Base-by-base conservation (phyloP, 2,888 invertebrate species). In the Epirrhoe alternata region DNA sequence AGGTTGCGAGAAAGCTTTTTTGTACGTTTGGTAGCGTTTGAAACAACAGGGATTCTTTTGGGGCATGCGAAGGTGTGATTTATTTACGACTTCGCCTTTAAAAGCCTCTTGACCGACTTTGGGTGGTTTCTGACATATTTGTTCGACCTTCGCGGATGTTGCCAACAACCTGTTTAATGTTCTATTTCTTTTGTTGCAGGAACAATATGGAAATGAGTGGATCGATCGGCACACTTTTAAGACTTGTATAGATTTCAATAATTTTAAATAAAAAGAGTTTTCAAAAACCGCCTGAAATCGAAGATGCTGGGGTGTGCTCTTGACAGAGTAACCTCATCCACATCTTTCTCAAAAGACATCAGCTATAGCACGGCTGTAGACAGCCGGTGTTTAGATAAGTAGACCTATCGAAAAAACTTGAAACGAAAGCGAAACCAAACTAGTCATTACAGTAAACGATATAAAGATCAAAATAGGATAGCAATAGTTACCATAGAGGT, bases 301-400 rank as follows among this genome's bases (percentile, higher is more conserved):
- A 92, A 92, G 86, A 93, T 93, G 92, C 92, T 92, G 92, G 92
- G 92, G 92, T 88, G 88, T 88, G 90, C 86, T 91, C 85, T 83
- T 52, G 84, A 78, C 71, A 87, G 88, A 89, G 86, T 90, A 77
- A 82, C 88, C 88, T 90, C 87, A 83, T 85, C 86, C 73, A 78
- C 77, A 72, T 81, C 79, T 70, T 82, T 78, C 76, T 80, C 84
- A 64, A 86, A 83, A 79, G 79, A 83, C 78, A 83, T 86, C 78
- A 83, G 81, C 81, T 88, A 87, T 75, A 88, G 90, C 86, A 88
- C 92, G 88, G 90, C 92, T 87, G 86, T 85, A 81, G 91, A 93
- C 84, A 92, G 91, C 89, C 92, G 93, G 81, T 92, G 92, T 84
- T 86, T 93, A 87, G 91, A 92, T 86, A 92, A 93, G 91, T 92